These are phyloP conservation scores for Anguilla japonica DNA, from an alignment of 2,113 vertebrate species.

Conservation along the genomic window DNA sequence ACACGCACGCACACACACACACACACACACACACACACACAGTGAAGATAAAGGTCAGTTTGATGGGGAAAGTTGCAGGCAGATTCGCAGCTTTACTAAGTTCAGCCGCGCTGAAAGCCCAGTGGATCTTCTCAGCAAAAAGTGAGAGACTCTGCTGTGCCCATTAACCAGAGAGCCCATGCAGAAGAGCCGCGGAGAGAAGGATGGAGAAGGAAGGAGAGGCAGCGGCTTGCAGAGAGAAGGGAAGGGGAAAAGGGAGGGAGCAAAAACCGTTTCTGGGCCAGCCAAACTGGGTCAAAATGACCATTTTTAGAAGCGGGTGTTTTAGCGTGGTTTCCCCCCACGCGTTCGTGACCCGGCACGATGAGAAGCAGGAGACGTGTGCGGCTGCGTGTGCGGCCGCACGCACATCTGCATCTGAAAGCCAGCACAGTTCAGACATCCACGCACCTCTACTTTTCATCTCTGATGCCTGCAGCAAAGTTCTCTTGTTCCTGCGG, in stretches of 20 bases:
- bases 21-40: neutral
- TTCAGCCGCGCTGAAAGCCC: neutral
- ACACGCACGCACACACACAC: too few species aligned
- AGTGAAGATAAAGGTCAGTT: neutral
- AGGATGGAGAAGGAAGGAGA: neutral
- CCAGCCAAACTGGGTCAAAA: conserved; percentile 34
- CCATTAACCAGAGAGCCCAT: neutral
- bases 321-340: conserved; percentile 14
- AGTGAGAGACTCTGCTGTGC: neutral
- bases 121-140: neutral
- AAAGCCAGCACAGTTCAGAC: neutral
- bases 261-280: conserved; percentile 21
- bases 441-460: too few species aligned
- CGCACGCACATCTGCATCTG: neutral
- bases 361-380: too few species aligned
- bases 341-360: neutral
- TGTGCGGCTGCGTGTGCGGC: too few species aligned
- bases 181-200: neutral
- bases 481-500: too few species aligned
- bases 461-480: neutral
- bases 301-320: conserved; percentile 19
- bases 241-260: neutral
- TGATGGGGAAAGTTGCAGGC: neutral
- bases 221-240: neutral
- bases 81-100: neutral